A percentile compares a stretch with the other conserved stretches of the same genome.
These are phyloP conservation scores for Ectemnius cavifrons DNA, from an alignment of 2,888 invertebrate genomes.

Conservation along the genomic window DNA sequence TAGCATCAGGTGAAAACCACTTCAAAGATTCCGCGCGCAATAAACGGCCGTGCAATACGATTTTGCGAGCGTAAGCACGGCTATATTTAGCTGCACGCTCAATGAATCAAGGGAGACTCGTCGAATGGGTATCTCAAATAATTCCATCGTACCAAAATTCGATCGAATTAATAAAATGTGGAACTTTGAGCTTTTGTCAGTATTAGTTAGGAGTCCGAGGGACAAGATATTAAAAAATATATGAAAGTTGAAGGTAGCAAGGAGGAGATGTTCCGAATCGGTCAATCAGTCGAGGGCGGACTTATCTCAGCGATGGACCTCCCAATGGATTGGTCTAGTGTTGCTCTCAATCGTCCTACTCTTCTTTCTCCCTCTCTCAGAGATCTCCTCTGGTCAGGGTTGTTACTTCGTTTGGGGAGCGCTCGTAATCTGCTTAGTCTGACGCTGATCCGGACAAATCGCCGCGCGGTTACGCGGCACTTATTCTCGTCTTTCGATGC, in stretches of 20 bases:
- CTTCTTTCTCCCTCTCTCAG: too few relatives aligned
- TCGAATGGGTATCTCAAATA: too few relatives aligned
- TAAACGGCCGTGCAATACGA: conserved; percentile 24
- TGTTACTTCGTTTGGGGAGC: conserved; percentile 66
- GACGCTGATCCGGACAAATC: conserved; percentile 83
- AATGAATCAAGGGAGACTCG: too few relatives aligned
- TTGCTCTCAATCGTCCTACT: too few relatives aligned
- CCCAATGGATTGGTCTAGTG: conserved; percentile 16
- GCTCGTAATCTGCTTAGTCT: conserved; percentile 81
- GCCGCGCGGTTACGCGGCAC: conserved; percentile 76
- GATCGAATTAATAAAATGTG: too few relatives aligned
- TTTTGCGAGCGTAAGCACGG: neutral
- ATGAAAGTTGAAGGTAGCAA: too few relatives aligned
- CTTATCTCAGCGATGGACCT: conserved; percentile 24
- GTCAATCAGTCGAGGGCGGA: neutral
- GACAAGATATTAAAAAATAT: too few relatives aligned
- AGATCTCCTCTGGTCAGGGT: conserved; percentile 30
- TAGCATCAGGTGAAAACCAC: conserved; percentile 69
- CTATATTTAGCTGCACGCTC: conserved; percentile 1
- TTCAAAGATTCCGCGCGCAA: conserved; percentile 53
- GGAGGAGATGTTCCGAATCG: too few relatives aligned
- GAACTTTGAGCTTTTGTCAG: too few relatives aligned
- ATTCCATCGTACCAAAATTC: too few relatives aligned
- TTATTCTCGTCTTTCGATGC: conserved; percentile 63
- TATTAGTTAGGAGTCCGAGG: too few relatives aligned